Evolutionary conservation across 2,113 vertebrate genomes (phyloP).

Genomic region (Planiliza haematocheilus): DNA sequence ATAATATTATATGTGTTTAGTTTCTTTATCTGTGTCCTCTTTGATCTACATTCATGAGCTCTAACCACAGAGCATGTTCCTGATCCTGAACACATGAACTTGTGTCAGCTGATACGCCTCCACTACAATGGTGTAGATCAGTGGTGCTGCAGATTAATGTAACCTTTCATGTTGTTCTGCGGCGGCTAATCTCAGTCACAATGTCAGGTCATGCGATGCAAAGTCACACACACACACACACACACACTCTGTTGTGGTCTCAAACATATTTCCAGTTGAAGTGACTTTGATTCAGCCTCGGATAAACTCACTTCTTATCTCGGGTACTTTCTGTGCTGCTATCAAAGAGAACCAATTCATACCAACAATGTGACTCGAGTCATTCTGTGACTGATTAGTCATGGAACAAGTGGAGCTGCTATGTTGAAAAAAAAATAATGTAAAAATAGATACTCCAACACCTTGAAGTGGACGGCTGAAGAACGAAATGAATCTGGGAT

Average conservation of each 20-base stretch:
- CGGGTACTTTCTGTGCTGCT: not conserved
- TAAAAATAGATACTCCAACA: too few relatives aligned
- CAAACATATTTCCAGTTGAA: not conserved
- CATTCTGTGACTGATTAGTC: not conserved
- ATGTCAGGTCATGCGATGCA: conserved; percentile 64
- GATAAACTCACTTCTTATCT: conserved; percentile 9
- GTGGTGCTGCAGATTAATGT: conserved; percentile 39
- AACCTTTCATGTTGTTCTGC: conserved; percentile 60
- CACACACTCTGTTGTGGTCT: conserved; percentile 14
- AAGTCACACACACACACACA: too few relatives aligned
- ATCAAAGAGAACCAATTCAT: conserved; percentile 1
- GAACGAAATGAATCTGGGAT: too few relatives aligned
- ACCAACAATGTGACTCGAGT: conserved; percentile 12
- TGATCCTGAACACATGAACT: conserved; percentile 13
- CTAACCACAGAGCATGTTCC: too few relatives aligned
- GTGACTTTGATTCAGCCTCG: not conserved
- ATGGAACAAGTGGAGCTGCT: too few relatives aligned
- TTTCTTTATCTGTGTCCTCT: too few relatives aligned
- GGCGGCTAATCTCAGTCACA: conserved; percentile 70
- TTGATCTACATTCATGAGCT: not conserved
- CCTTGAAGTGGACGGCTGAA: too few relatives aligned
- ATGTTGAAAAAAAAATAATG: too few relatives aligned
- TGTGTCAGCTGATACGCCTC: conserved; percentile 21
- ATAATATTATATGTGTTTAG: too few relatives aligned
- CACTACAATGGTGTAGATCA: conserved; percentile 13